Percentiles rank a stretch among this genome's conserved stretches.
These are phyloP conservation scores for Lottia gigantea DNA, from an alignment of 2,888 invertebrate genomes.

Conservation along the genomic window DNA sequence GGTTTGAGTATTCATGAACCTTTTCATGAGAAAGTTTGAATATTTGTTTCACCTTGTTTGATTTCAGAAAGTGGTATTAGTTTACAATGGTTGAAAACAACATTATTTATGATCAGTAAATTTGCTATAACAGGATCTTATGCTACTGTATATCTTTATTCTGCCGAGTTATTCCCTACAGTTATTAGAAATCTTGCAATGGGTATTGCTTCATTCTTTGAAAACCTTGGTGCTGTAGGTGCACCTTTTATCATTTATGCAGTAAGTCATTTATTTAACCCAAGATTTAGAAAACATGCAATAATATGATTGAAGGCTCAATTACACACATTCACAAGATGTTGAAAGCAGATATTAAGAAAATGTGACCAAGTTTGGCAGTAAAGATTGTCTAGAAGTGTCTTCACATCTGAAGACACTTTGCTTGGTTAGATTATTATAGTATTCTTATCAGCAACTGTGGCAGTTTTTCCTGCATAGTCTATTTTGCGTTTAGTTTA, in stretches of 20 bases:
- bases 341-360: no score
- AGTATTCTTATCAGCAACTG: no score
- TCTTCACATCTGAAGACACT: no score
- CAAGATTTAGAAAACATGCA: no score
- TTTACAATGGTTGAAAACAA: slow-evolving; percentile 38
- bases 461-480: no score
- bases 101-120: slow-evolving; percentile 61
- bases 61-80: slow-evolving; percentile 42
- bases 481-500: no score
- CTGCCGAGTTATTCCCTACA: slow-evolving; percentile 65
- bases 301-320: no score
- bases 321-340: no score
- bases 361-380: no score
- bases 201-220: slow-evolving; percentile 62
- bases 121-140: slow-evolving; percentile 66
- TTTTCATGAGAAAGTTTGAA: background rate
- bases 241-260: slow-evolving; percentile 61
- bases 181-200: slow-evolving; percentile 61
- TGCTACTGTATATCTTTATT: slow-evolving; percentile 61
- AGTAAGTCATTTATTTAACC: slow-evolving; percentile 53
- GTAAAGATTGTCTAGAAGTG: no score
- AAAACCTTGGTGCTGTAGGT: slow-evolving; percentile 60
- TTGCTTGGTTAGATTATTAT: no score
- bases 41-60: no score
- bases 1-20: background rate